Conservation (phyloP, 2,888 invertebrate species). For the Creontiades dilutus region DNA sequence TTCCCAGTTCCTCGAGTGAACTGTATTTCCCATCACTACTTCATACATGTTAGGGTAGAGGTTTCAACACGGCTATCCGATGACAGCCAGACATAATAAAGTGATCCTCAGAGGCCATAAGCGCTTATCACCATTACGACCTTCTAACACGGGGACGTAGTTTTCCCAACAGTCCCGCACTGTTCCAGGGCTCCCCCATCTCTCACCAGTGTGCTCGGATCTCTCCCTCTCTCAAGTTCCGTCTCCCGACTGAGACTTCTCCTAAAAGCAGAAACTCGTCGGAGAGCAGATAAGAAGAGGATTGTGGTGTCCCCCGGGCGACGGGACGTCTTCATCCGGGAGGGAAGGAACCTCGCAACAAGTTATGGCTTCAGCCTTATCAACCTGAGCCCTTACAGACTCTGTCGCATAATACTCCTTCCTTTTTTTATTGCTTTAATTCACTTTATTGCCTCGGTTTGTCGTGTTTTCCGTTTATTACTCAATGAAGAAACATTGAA, state of each 20-base stretch:
- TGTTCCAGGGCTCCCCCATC: not conserved
- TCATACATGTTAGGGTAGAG: no score
- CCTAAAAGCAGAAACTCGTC: constrained; percentile 39
- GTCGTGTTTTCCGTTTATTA: not conserved
- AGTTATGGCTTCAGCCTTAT: constrained; percentile 48
- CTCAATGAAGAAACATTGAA: constrained; percentile 20
- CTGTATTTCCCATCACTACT: no score
- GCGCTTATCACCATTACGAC: constrained; percentile 16
- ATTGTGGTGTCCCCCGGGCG: not conserved
- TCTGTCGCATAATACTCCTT: constrained; percentile 30
- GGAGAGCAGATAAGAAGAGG: constrained; percentile 12
- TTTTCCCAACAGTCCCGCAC: not conserved
- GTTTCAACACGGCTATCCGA: not conserved
- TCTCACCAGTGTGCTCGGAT: not conserved
- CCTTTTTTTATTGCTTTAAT: constrained; percentile 48
- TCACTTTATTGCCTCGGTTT: not conserved
- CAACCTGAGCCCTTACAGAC: constrained; percentile 51
- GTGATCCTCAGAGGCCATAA: not conserved
- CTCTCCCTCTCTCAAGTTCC: not conserved
- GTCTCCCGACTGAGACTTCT: constrained; percentile 12
- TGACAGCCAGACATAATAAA: constrained; percentile 14
- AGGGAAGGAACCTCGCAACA: constrained; percentile 2
- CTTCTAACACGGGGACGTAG: not conserved
- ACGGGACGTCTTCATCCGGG: constrained; percentile 45
- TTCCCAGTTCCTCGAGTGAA: no score